Evolutionary conservation across 64 coral and sea anemone species (phyloP).

Genomic region (Montipora capricornis): DNA sequence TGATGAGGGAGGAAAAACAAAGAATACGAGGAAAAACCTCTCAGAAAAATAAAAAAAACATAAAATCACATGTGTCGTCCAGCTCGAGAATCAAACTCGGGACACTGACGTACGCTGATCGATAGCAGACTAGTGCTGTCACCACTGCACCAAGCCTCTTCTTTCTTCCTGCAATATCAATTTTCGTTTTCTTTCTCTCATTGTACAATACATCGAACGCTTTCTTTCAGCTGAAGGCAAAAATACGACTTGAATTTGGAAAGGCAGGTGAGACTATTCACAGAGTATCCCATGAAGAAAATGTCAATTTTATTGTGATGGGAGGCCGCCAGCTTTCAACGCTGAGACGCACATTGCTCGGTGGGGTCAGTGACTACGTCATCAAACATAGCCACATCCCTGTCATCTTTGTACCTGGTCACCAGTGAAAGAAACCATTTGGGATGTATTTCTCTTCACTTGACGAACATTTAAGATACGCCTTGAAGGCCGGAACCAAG

Average conservation of each 20-base stretch:
- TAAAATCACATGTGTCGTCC: no score
- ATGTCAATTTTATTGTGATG: slow-evolving; percentile 67
- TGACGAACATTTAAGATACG: no score
- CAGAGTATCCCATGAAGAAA: slow-evolving; percentile 29
- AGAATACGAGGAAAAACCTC: no score
- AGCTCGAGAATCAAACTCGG: no score
- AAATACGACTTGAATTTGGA: slow-evolving; percentile 51
- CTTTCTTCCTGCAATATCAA: neutral
- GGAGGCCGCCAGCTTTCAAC: slow-evolving; percentile 56
- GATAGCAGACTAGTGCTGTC: no score
- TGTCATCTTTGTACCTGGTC: slow-evolving; percentile 50
- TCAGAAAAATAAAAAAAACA: no score
- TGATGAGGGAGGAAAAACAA: no score
- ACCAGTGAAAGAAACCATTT: neutral
- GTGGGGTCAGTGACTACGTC: slow-evolving; percentile 80
- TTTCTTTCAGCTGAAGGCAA: slow-evolving; percentile 29
- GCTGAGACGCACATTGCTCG: slow-evolving; percentile 68
- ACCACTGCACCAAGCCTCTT: no score
- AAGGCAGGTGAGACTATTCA: slow-evolving; percentile 57
- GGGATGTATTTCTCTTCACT: neutral
- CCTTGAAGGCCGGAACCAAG: no score
- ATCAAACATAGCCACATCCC: slow-evolving; percentile 74
- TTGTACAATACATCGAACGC: neutral
- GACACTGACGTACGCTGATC: no score
- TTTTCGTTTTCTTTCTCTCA: neutral